Conservation (phyloP, 2,888 invertebrate species). For the Morpho helenor region DNA sequence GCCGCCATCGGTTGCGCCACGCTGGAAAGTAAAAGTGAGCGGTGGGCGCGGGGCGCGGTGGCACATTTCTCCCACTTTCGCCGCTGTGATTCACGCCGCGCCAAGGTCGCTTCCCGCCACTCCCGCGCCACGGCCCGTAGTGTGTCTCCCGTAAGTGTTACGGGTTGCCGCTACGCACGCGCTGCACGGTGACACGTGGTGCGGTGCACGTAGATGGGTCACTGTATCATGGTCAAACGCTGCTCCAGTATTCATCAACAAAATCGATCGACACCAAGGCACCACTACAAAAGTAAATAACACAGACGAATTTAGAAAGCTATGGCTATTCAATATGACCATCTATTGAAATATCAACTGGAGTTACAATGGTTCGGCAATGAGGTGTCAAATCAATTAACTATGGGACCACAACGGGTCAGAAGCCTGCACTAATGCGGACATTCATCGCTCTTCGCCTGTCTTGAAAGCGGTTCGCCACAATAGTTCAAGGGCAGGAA, state of each 20-base stretch:
- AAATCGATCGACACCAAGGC: no score
- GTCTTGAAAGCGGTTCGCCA: slow-evolving; percentile 24
- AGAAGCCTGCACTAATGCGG: slow-evolving; percentile 23
- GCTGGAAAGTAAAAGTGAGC: slow-evolving; percentile 78
- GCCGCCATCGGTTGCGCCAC: slow-evolving; percentile 74
- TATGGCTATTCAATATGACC: no score
- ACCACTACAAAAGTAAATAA: no score
- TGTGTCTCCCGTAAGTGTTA: slow-evolving; percentile 39
- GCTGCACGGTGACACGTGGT: neutral
- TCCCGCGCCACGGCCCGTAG: slow-evolving; percentile 44
- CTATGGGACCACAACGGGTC: slow-evolving; percentile 24
- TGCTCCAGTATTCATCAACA: neutral
- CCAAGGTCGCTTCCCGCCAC: slow-evolving; percentile 72
- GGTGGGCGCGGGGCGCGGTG: slow-evolving; percentile 68
- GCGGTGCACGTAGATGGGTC: neutral
- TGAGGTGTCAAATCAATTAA: slow-evolving; percentile 27
- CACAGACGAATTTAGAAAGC: no score
- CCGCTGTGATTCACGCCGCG: slow-evolving; percentile 66
- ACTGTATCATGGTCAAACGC: neutral
- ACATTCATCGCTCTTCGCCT: slow-evolving; percentile 20
- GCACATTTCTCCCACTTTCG: slow-evolving; percentile 78
- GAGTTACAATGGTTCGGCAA: slow-evolving; percentile 14
- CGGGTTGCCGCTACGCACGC: slow-evolving; percentile 12
- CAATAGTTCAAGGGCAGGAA: slow-evolving; percentile 24
- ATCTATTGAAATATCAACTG: no score